Percentiles rank a stretch among this genome's conserved stretches.
These are phyloP conservation scores for Homalodisca vitripennis DNA, from an alignment of 1,140 invertebrate genomes.

Conservation along the genomic window DNA sequence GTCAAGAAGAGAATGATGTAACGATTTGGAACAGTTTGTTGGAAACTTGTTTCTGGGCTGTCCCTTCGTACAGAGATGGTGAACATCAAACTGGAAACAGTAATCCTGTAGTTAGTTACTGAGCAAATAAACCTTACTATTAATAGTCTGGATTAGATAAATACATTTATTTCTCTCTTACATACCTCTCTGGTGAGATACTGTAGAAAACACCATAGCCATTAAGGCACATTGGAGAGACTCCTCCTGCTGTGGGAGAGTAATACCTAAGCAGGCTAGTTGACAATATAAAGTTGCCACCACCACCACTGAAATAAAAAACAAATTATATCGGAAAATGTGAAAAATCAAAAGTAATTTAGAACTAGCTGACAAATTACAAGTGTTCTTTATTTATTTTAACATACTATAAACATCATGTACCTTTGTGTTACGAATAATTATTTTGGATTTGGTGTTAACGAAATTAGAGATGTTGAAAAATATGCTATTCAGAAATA, in stretches of 20 bases:
- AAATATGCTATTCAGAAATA: no score
- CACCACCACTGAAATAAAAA: conserved; percentile 57
- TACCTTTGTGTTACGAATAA: no score
- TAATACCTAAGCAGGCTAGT: conserved; percentile 63
- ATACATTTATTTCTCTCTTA: no score
- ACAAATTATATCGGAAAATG: conserved; percentile 12
- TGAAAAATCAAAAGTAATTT: no score
- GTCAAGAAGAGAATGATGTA: conserved; percentile 3
- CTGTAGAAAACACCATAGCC: conserved; percentile 64
- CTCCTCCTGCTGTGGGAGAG: conserved; percentile 55
- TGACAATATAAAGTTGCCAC: conserved; percentile 61
- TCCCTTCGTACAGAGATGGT: conserved; percentile 46
- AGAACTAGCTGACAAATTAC: no score
- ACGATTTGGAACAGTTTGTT: conserved; percentile 34
- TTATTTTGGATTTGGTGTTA: no score
- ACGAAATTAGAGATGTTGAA: no score
- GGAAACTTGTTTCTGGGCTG: conserved; percentile 45
- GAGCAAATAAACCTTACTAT: no score
- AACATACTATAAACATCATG: no score
- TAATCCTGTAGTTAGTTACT: no score
- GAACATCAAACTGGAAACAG: conserved; percentile 45
- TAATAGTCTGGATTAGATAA: no score
- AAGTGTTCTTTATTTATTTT: no score
- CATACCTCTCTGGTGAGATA: conserved; percentile 51
- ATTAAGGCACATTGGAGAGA: conserved; percentile 60